Evolutionary conservation across 2,888 invertebrate species (phyloP).

Genomic region (Oligia fasciuncula): DNA sequence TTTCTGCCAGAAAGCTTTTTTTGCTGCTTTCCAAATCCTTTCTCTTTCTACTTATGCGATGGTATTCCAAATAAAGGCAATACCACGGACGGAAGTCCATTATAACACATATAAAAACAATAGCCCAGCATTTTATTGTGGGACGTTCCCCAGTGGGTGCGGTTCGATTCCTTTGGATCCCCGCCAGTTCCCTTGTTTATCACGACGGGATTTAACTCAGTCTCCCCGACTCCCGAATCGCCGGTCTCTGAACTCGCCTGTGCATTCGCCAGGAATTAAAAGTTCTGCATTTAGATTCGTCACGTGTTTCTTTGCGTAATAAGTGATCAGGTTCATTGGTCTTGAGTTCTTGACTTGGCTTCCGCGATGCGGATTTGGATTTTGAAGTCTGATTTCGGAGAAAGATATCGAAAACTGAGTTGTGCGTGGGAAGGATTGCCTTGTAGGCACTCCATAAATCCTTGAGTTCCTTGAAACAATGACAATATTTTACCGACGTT

Average conservation of each 20-base stretch:
- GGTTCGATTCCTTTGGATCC: constrained; percentile 74
- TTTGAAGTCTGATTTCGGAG: constrained; percentile 20
- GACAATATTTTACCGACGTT: not conserved
- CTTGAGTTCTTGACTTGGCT: constrained; percentile 58
- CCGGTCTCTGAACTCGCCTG: constrained; percentile 75
- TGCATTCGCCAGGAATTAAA: constrained; percentile 71
- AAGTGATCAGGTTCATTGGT: constrained; percentile 69
- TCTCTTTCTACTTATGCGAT: no score
- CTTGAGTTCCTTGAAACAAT: not conserved
- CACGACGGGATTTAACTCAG: constrained; percentile 66
- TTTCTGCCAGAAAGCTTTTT: not conserved
- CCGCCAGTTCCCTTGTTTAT: constrained; percentile 73
- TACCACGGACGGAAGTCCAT: constrained; percentile 8
- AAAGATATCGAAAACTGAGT: not conserved
- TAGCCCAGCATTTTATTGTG: constrained; percentile 56
- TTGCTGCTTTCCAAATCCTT: not conserved
- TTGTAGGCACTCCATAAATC: not conserved
- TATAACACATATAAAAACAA: constrained; percentile 48
- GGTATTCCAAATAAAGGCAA: not conserved
- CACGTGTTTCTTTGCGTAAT: constrained; percentile 64
- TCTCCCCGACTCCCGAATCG: constrained; percentile 57
- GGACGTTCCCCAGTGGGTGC: constrained; percentile 54
- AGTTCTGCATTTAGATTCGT: constrained; percentile 68
- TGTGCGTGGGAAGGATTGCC: not conserved
- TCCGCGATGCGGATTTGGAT: constrained; percentile 32